Base-by-base conservation (phyloP, 2,888 invertebrate species). In the Notodromas monacha region DNA sequence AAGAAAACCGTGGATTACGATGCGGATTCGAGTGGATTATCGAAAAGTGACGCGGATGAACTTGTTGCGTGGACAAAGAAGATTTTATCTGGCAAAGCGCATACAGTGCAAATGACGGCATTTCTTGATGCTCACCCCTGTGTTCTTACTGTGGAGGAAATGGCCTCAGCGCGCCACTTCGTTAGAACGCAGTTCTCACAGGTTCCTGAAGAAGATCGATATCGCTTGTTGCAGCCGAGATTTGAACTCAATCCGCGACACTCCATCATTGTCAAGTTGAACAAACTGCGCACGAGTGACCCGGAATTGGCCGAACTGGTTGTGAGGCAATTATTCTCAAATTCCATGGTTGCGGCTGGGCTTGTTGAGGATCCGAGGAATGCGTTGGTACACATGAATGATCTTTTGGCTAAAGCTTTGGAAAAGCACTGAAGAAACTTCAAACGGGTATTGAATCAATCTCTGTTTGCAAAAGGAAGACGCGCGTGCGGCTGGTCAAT, bases 161-260 rank as follows among this genome's bases (percentile, higher is more conserved):
- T 89, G 81, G 86, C 77, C 1, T 73, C 81, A 2, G 86, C 89
- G 0, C 57, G 92, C 28, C 86, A 89, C 50, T 86, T 89, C 43
- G 65, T 89, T 32, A 61, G 74, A 32, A 79, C 81, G 0, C 76
- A 81, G 42, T 67, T 77, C 31, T 65, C 67, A 39, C 63, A 61
- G 40, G 48, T 44, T 21, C 62, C 66, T 1, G 77, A 84, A 41
- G 77, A 79, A 41, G 68, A 69, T 45, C 61, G 76, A 42, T 77
- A 66, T 44, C 68, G 70, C 1, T 49, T 86, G 34, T 52, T 89
- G 31, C 73, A 81, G 43, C 86, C 89, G 0, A 72, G 76, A 36
- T 55, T 92, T 29, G 89, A 92, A 53, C 65, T 92, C 31, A 92
- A 92, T 54, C 69, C 81, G 3, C 73, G 72, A 41, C 81, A 84